Percentiles rank a stretch among this genome's conserved stretches.
phyloP scores from a whole-genome alignment of 2,113 vertebrate genomes.

The Zingel zingel region DNA sequence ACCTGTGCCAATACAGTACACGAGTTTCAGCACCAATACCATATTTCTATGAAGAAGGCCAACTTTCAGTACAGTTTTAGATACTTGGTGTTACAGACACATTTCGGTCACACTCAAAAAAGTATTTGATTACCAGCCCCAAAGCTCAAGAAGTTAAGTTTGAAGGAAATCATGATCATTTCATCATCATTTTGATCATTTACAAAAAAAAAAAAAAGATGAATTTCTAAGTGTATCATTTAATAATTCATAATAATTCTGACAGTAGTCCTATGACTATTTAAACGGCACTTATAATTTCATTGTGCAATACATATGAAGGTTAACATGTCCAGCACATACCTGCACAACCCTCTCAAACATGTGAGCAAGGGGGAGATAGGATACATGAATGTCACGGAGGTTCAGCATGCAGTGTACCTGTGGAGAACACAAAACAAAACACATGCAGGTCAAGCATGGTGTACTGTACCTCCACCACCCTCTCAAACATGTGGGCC shows the following conservation, averaged over 20 bases:
- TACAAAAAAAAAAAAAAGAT: no score
- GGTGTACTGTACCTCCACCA: conserved; percentile 94
- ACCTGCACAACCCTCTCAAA: conserved; percentile 97
- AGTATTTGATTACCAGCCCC: not conserved
- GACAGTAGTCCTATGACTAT: not conserved
- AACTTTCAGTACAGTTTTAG: not conserved
- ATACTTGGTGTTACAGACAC: not conserved
- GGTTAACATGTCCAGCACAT: conserved; percentile 71
- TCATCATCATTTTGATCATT: no score
- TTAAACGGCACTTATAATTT: not conserved
- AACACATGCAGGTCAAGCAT: conserved; percentile 68
- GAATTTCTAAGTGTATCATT: no score
- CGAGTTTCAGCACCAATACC: not conserved
- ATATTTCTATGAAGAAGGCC: not conserved
- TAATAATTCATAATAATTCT: not conserved
- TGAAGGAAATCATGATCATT: not conserved
- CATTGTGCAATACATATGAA: not conserved
- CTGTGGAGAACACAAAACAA: conserved; percentile 83
- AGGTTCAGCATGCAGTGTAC: conserved; percentile 80
- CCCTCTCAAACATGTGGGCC: conserved; percentile 97
- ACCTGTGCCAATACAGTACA: not conserved
- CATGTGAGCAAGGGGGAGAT: conserved; percentile 98
- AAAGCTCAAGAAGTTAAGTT: not conserved
- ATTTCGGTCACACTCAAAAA: not conserved
- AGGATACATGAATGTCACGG: conserved; percentile 92